Evolutionary conservation across 2,113 vertebrate species (phyloP).

Genomic region (Chloroceryle aenea): DNA sequence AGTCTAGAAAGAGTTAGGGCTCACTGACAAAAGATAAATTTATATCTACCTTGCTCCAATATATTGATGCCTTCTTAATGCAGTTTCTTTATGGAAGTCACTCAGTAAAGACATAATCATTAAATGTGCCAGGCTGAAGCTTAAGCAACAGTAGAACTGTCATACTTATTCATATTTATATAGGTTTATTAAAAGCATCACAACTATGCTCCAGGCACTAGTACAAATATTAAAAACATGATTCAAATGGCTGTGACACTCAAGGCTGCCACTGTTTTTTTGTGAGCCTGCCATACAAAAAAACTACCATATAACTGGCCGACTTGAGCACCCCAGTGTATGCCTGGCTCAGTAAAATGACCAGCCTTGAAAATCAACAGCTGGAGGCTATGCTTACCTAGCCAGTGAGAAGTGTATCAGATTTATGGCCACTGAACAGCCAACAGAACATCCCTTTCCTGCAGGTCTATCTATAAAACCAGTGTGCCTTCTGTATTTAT

Average conservation of each 20-base stretch:
- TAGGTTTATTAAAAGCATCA: not conserved
- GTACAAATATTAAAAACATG: not conserved
- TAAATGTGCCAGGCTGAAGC: not conserved
- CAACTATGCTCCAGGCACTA: not conserved
- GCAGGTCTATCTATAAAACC: not conserved
- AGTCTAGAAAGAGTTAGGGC: not conserved
- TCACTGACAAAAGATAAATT: not conserved
- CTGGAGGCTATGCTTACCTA: not conserved
- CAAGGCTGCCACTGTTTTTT: rapidly evolving
- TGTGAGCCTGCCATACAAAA: not conserved
- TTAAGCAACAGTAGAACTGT: not conserved
- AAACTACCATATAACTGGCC: rapidly evolving
- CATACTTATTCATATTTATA: not conserved
- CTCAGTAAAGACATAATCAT: not conserved
- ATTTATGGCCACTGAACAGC: not conserved
- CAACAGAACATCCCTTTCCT: not conserved
- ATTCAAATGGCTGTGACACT: not conserved
- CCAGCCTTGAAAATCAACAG: not conserved
- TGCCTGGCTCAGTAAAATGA: not conserved
- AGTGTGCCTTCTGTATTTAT: not conserved
- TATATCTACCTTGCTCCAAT: not conserved
- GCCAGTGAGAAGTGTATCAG: not conserved
- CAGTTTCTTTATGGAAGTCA: not conserved
- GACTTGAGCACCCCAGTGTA: not conserved
- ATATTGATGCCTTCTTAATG: not conserved